Evolutionary conservation across 2,888 invertebrate genomes (phyloP).

Genomic region (Drosophila koepferae): DNA sequence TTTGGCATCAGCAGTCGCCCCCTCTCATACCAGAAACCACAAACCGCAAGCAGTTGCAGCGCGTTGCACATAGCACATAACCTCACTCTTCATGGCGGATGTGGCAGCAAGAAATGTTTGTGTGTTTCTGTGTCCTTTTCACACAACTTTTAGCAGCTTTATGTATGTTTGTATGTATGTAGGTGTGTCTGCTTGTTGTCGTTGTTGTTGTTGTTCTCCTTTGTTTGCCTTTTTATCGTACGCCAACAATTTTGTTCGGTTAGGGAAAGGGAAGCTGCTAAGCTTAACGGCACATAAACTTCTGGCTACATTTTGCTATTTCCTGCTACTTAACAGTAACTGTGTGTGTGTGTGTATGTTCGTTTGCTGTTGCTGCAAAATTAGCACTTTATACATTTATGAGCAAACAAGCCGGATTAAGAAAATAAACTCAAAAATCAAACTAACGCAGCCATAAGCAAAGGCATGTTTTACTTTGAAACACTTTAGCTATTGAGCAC

Average conservation of each 20-base stretch:
- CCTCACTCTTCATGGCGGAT: slow-evolving; percentile 56
- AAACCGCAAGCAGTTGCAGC: slow-evolving; percentile 41
- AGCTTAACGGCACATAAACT: slow-evolving; percentile 59
- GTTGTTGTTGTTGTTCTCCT: slow-evolving; percentile 11
- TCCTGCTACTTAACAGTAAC: slow-evolving; percentile 53
- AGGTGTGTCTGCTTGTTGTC: not conserved
- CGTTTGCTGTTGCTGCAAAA: slow-evolving; percentile 40
- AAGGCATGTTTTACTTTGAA: slow-evolving; percentile 21
- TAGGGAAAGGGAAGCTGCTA: slow-evolving; percentile 47
- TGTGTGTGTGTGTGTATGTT: slow-evolving; percentile 2
- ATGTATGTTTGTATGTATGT: slow-evolving; percentile 29
- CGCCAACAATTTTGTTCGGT: slow-evolving; percentile 51
- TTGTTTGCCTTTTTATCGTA: slow-evolving; percentile 46
- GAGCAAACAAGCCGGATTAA: slow-evolving; percentile 34
- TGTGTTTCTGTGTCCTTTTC: slow-evolving; percentile 37
- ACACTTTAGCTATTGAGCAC: not conserved
- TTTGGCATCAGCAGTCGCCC: slow-evolving; percentile 13
- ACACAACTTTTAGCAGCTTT: slow-evolving; percentile 49
- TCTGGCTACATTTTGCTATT: slow-evolving; percentile 48
- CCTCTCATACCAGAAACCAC: slow-evolving; percentile 1
- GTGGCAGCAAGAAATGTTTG: slow-evolving; percentile 53
- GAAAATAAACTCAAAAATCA: slow-evolving; percentile 14
- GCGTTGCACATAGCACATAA: slow-evolving; percentile 44
- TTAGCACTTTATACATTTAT: slow-evolving; percentile 60
- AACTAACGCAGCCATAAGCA: slow-evolving; percentile 5